A percentile compares a stretch with the other conserved stretches of the same genome.
Evolutionary conservation across 2,113 vertebrate genomes (phyloP).

Genomic region (Meriones unguiculatus): DNA sequence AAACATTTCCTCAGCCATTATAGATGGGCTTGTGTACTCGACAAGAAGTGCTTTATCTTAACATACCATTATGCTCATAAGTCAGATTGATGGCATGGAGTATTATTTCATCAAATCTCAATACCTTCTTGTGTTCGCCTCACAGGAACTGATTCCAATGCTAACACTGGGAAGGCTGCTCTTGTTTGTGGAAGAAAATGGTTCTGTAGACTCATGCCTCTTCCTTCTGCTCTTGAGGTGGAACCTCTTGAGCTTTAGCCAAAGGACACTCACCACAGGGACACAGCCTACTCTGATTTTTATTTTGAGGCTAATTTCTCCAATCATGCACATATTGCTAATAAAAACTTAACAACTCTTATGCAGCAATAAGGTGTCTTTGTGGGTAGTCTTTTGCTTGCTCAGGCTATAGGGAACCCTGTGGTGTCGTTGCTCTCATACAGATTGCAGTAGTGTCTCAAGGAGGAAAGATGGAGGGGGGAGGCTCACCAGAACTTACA

Average conservation of each 20-base stretch:
- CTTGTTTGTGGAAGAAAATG: constrained; percentile 42
- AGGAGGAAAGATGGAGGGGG: not conserved
- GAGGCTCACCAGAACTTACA: not conserved
- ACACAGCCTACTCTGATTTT: not conserved
- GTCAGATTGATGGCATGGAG: constrained; percentile 64
- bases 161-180: constrained; percentile 34
- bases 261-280: not conserved
- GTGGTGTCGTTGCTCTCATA: not conserved
- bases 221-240: constrained; percentile 7
- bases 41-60: constrained; percentile 77
- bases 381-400: not conserved
- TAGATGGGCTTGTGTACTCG: constrained; percentile 67
- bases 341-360: not conserved
- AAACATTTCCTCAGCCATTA: constrained; percentile 74
- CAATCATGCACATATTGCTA: not conserved
- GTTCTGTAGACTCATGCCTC: not conserved
- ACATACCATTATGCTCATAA: constrained; percentile 68
- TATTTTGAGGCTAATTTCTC: not conserved
- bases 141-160: not conserved
- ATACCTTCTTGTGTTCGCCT: constrained; percentile 14
- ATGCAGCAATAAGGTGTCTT: not conserved
- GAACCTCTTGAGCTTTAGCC: constrained; percentile 42
- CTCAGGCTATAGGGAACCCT: not conserved
- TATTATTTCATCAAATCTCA: constrained; percentile 67
- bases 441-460: not conserved